Conservation (phyloP, 2,797 vertebrate genomes). For the Amblyraja radiata region DNA sequence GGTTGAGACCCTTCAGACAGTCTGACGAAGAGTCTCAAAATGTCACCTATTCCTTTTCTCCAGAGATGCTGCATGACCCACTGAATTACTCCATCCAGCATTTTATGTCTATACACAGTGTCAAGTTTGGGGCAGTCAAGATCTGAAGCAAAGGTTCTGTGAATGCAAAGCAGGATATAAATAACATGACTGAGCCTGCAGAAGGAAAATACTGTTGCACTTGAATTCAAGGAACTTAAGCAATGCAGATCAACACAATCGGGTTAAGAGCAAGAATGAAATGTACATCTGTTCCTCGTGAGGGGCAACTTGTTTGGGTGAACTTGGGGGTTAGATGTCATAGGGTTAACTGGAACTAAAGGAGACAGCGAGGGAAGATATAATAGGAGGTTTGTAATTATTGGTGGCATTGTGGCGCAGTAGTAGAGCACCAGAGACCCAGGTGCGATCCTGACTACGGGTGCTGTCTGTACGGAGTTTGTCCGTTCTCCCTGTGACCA, state of each 20-base stretch:
- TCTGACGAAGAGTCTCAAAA: too few relatives aligned
- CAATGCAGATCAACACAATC: background rate
- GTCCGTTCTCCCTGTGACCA: too few relatives aligned
- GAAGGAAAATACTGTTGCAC: background rate
- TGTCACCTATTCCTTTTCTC: too few relatives aligned
- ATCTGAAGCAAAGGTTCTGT: background rate
- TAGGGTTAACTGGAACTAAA: background rate
- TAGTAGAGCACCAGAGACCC: too few relatives aligned
- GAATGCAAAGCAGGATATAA: background rate
- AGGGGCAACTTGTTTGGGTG: background rate
- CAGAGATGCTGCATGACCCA: too few relatives aligned
- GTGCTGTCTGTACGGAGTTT: too few relatives aligned
- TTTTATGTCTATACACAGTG: too few relatives aligned
- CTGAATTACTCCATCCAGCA: too few relatives aligned
- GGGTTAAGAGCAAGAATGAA: background rate
- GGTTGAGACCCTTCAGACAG: too few relatives aligned
- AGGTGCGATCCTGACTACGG: too few relatives aligned
- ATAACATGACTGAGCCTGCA: background rate
- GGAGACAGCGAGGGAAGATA: background rate
- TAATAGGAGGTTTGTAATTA: background rate
- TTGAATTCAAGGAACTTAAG: background rate
- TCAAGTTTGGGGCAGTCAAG: background rate
- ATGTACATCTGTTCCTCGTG: slow-evolving; percentile 2
- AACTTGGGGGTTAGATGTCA: background rate
- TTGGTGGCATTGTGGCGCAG: too few relatives aligned